Base-by-base conservation (phyloP, 2,888 invertebrate species). In the Cetonia aurata region DNA sequence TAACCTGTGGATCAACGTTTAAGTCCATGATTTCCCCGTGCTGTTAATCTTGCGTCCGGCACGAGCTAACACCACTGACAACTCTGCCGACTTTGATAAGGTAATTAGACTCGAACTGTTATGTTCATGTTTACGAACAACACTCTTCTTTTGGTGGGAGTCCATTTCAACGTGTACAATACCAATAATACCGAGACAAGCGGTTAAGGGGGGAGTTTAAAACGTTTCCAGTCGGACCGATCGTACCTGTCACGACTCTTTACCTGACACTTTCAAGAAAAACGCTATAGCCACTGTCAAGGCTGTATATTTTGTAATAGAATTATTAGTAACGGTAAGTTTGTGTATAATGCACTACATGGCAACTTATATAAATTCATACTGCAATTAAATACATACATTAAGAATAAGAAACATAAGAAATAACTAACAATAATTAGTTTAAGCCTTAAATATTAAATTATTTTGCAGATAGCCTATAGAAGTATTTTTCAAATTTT, bases 31-130 rank as follows among this genome's bases (percentile, higher is more conserved):
- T 57, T 42, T 57, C 42, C 17, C 15, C 42, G 10, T 37, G 13
- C 31, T 37, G 8, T 12, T 62, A 15, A 17, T 44, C 6, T 15
- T 31, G 50, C 62, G 50, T 37, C 52, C 10, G 46, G 62, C 62
- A 65, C 62, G 62, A 46, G 62, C 62, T 65, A 50, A 33, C 37
- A 50, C 62, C 33, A 33, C 50, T 31, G 50, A 33, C 17, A 33
- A 33, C 50, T 50, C 13, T 10, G 12, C 46, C 62, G 17, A 37
- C 37, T 37, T 48, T 50, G 62, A 65, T 65, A 65, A 50, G 37
- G 50, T 65, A 65, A 65, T 65, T 65, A 50, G 50, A 33, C 13
- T 50, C 50, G 50, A 62, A 48, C 33, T 19, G 17, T 65, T 65
- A 25, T 48, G 37, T 50, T 10, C 50, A 37, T 50, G 37, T 46